Evolutionary conservation across 2,888 invertebrate genomes (phyloP).

Genomic region (Anticlea derivata): DNA sequence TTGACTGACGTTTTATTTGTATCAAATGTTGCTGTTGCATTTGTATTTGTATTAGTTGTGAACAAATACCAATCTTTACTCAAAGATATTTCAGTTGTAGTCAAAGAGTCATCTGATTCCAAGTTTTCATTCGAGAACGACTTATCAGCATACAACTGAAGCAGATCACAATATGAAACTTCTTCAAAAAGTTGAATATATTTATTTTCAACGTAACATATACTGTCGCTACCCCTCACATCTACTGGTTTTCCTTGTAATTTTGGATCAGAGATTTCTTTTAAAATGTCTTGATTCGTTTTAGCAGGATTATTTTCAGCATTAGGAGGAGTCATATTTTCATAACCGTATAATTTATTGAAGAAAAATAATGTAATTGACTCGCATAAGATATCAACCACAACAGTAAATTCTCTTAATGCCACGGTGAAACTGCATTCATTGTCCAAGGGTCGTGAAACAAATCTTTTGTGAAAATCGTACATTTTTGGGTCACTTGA

Average conservation of each 20-base stretch:
- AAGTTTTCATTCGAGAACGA: neutral
- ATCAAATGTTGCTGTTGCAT: no score
- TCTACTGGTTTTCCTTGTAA: neutral
- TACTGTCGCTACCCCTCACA: no score
- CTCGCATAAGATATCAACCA: neutral
- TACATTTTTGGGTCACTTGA: neutral
- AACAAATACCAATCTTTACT: no score
- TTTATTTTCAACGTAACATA: neutral
- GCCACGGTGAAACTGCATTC: neutral
- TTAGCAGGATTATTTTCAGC: no score
- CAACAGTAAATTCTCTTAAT: neutral
- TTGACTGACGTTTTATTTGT: no score
- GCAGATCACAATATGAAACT: neutral
- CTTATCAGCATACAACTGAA: slow-evolving; percentile 12
- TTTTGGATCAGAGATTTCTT: neutral
- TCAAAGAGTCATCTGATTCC: no score
- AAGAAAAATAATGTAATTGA: neutral
- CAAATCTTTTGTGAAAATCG: neutral
- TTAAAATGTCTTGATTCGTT: neutral
- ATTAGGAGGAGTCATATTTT: neutral
- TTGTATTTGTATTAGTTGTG: no score
- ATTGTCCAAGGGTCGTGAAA: neutral
- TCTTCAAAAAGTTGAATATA: neutral
- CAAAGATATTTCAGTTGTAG: no score
- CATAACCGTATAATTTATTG: neutral